Evolutionary conservation across 2,797 vertebrate genomes (phyloP).

Genomic region (Lepidocolaptes lacrymiger): DNA sequence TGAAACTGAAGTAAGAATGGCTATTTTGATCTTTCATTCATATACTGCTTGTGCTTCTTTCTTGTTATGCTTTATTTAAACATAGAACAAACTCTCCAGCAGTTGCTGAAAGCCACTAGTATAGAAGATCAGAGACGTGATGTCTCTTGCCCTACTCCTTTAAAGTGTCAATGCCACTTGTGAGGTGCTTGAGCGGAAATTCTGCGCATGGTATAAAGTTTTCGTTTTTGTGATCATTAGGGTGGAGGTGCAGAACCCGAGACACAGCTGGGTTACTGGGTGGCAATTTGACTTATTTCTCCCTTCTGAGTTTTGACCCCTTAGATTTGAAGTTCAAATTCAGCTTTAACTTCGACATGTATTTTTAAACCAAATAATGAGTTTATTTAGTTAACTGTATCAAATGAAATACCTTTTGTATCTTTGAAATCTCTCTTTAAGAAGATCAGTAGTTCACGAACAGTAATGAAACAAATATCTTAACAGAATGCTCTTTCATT

Average conservation of each 20-base stretch:
- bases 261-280: not conserved
- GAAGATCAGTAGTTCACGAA: not conserved
- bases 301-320: conserved; percentile 19
- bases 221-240: not conserved
- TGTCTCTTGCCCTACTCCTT: conserved; percentile 22
- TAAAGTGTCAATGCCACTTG: conserved; percentile 1
- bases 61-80: not conserved
- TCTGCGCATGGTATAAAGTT: not conserved
- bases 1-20: not conserved
- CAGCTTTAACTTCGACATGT: not conserved
- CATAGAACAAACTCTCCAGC: not conserved
- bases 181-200: not conserved
- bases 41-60: not conserved
- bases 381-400: conserved; percentile 40
- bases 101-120: not conserved
- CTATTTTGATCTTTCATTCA: not conserved
- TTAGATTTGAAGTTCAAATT: conserved; percentile 25
- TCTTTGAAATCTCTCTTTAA: conserved; percentile 2
- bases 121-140: not conserved
- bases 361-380: conserved; percentile 23
- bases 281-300: not conserved
- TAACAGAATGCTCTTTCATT: conserved; percentile 59
- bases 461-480: conserved; percentile 31
- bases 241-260: not conserved
- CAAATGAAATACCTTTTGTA: conserved; percentile 24